Conservation (phyloP, 2,113 vertebrate genomes). For the Gila orcuttii region DNA sequence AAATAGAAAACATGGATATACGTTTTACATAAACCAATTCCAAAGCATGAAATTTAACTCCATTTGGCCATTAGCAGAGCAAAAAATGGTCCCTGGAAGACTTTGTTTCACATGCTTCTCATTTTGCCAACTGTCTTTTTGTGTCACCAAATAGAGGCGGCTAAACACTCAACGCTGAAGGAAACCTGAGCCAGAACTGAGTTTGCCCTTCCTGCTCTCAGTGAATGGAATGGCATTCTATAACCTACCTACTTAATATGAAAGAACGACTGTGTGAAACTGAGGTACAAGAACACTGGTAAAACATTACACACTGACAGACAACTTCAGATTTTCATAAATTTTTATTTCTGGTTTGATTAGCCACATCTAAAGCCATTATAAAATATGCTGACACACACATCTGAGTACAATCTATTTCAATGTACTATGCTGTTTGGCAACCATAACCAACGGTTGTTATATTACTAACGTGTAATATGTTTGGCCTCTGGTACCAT, state of each 20-base stretch:
- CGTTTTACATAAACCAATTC: no score
- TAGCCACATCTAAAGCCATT: no score
- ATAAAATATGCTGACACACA: no score
- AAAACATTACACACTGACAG: background rate
- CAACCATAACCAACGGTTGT: background rate
- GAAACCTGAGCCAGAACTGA: constrained; percentile 21
- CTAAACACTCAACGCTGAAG: constrained; percentile 27
- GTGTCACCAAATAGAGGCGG: background rate
- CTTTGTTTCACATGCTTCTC: constrained; percentile 5
- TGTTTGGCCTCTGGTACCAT: no score
- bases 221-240: background rate
- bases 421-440: background rate
- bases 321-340: background rate
- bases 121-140: background rate
- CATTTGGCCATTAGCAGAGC: no score
- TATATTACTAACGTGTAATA: no score
- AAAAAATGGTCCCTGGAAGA: no score
- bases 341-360: background rate
- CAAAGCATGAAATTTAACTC: no score
- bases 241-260: background rate
- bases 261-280: constrained; percentile 9
- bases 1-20: no score
- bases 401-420: no score
- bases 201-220: constrained; percentile 42
- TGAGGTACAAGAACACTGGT: background rate